Evolutionary conservation across 2,888 invertebrate genomes (phyloP), one percentile per base, ranked within the genome.

Genomic region (Limnephilus lunatus): DNA sequence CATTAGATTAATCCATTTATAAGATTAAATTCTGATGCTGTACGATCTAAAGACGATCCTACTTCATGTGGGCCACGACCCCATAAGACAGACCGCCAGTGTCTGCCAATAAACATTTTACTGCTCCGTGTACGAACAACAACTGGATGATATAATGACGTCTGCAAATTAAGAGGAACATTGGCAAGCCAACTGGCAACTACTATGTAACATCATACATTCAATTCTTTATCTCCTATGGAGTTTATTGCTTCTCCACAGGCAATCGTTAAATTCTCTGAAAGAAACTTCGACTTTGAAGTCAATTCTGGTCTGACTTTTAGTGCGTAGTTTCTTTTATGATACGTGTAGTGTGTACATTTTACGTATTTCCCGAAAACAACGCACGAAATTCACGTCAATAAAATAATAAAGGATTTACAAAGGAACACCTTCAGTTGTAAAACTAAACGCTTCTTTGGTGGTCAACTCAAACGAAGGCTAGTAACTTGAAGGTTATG

Each of bases 101-200:
- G 82, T 83, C 82, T 83, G 82, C 82, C 82, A 83, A 83, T 83
- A 83, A 83, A 83, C 82, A 31, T 83, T 83, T 83, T 83, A 83
- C 31, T 32, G 15, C 82, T 32, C 30, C 30, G 82, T 14, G 82
- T 31, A 83, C 19, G 82, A 83, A 83, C 32, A 53, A 68, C 68
- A 68, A 25, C 82, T 19, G 82, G 82, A 35, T 83, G 31, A 83
- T 32, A 83, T 83, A 83, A 32, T 83, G 68, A 68, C 82, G 82
- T 31, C 82, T 83, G 68, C 68, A 68, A 68, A 68, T 68, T 68
- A 68, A 68, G 68, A 68, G 68, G 9, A 31, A 32, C 31, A 83
- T 83, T 32, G 82, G 32, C 15, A 35, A 35, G 32, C 32, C 32
- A 19, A 31, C 14, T 31, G 12, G 19, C 3, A 31, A 31, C 82